Base-by-base conservation (phyloP, 2,888 invertebrate species). In the Rambutsinella grinnellia region DNA sequence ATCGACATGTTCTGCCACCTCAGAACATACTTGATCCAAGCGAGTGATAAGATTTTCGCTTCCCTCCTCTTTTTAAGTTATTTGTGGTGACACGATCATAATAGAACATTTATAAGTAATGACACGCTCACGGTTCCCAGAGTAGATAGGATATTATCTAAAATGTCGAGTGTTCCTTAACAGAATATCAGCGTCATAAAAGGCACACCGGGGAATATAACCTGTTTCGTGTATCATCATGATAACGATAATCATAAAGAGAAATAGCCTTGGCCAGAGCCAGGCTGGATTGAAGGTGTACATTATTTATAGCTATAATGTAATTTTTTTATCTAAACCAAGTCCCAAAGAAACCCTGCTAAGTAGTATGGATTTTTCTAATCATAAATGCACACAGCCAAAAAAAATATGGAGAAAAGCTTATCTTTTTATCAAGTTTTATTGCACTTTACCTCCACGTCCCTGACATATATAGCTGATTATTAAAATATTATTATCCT, bases 141-240 rank as follows among this genome's bases (percentile, higher is more conserved):
- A 5, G 36, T 5, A 36, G 36, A 36, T 13, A 13, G 6, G 36
- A 36, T 36, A 36, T 13, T 36, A 13, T 13, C 36, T 36, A 36
- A 36, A 36, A 36, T 24, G 26, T 49, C 47, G 21, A 54, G 27
- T 15, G 54, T 27, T 57, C 72, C 36, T 27, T 15, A 72, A 76
- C 70, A 61, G 71, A 71, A 54, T 46, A 49, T 74, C 78, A 76
- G 56, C 53, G 44, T 74, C 78, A 76, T 81, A 79, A 79, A 79
- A 71, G 69, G 67, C 79, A 27, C 78, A 66, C 78, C 75, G 57
- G 78, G 78, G 78, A 78, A 78, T 66, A 71, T 65, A 78, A 78
- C 78, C 78, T 78, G 78, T 70, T 75, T 36, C 36, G 13, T 36
- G 36, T 36, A 36, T 36, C 36, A 36, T 36, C 36, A 36, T 36